These are phyloP conservation scores for Leuciscus waleckii DNA, from an alignment of 2,797 vertebrate species.

Conservation along the genomic window DNA sequence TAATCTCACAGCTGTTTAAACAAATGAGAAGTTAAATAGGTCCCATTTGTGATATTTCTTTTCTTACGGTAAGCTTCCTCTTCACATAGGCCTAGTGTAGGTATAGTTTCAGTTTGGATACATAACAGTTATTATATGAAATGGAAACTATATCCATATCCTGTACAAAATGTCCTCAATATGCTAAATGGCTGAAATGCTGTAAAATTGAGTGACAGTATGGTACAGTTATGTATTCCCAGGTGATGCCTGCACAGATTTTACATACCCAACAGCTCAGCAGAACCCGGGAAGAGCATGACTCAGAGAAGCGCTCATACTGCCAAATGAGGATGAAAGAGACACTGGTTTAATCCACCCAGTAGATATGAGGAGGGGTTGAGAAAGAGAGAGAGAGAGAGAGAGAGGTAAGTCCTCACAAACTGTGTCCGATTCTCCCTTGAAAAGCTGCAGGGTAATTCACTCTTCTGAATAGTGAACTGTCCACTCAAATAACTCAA, in stretches of 20 bases:
- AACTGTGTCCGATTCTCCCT: slow-evolving; percentile 48
- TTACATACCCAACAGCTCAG: slow-evolving; percentile 48
- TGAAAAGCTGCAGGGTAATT: slow-evolving; percentile 53
- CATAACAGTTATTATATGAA: slow-evolving; percentile 1
- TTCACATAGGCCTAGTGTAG: background rate
- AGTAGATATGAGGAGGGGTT: slow-evolving; percentile 46
- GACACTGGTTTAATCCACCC: slow-evolving; percentile 51
- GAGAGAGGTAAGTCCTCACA: slow-evolving; percentile 49
- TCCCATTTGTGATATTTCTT: slow-evolving; percentile 19
- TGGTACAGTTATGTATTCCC: slow-evolving; percentile 46
- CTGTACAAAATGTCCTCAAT: slow-evolving; percentile 13
- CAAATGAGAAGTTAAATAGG: slow-evolving; percentile 1
- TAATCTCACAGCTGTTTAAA: slow-evolving; percentile 31
- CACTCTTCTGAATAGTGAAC: slow-evolving; percentile 51
- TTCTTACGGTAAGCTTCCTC: slow-evolving; percentile 4
- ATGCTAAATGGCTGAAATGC: slow-evolving; percentile 39
- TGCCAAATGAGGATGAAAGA: slow-evolving; percentile 55
- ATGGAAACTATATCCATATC: slow-evolving; percentile 30
- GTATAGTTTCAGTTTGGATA: background rate
- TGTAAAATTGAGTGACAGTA: slow-evolving; percentile 43
- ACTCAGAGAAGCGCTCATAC: slow-evolving; percentile 51
- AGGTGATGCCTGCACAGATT: slow-evolving; percentile 50
- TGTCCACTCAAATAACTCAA: slow-evolving; percentile 53
- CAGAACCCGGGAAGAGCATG: slow-evolving; percentile 51
- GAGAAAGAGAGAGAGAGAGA: slow-evolving; percentile 40